Base-by-base conservation (phyloP, 2,888 invertebrate species). In the Cremastobaeus sp. region DNA sequence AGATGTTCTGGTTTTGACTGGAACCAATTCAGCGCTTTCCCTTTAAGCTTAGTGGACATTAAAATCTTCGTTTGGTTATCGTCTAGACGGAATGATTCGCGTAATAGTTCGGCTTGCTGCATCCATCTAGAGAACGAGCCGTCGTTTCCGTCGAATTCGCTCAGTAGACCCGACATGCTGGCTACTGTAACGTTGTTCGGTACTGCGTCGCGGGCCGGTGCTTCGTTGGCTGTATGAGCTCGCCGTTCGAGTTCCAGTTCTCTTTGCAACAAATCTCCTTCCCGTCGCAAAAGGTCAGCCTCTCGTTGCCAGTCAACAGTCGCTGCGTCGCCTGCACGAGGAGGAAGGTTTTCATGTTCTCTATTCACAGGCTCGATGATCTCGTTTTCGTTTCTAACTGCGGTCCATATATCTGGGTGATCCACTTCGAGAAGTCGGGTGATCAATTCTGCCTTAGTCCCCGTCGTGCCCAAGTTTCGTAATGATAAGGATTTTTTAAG, bases 51-150 rank as follows among this genome's bases (percentile, higher is more conserved):
- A 14, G 55, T 30, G 15, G 69, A 57, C 3, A 78, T 57, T 11
- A 77, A 20, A 3, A 77, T 39, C 32, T 62, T 75, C 11, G 64
- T 59, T 6, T 39, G 8, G 15, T 69, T 39, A 0, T 79, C 74
- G 3, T 71, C 41, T 0, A 79, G 41, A 0, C 3, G 18, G 18
- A 74, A 77, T 1, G 62, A 28, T 9, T 45, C 30, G 5, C 64
- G 32, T 0, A 77, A 8, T 2, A 77, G 39, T 15, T 64, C n/a
- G 0, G 77, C 43, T 34, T 73, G 69, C 11, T 65, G 45, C 21
- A 59, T 34, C 76, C 78, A 77, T 2, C 5, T 69, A 8, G 47
- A 52, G 17, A 62, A 77, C 0, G 55, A 30, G 8, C 65, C 72
- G 8, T 11, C 52, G 30, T 28, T 37, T 4, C 73, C 74, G 5